Evolutionary conservation across 2,797 vertebrate species (phyloP).

Genomic region (Onychomys leucogaster): DNA sequence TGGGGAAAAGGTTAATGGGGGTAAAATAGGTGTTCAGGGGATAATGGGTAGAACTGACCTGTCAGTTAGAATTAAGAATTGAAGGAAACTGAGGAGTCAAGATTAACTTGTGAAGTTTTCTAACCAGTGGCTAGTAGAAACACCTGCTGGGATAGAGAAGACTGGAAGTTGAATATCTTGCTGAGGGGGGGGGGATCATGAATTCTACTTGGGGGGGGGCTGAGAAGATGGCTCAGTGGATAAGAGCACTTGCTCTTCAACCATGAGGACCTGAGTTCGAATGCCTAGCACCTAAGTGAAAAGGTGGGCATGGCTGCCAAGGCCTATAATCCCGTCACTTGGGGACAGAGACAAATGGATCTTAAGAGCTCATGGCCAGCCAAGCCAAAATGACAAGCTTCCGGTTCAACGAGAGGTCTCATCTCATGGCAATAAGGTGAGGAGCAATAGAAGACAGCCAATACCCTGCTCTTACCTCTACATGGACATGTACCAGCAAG

Average conservation of each 20-base stretch:
- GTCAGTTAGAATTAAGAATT: background rate
- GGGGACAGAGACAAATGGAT: background rate
- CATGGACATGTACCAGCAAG: background rate
- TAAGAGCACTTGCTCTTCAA: background rate
- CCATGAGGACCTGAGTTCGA: background rate
- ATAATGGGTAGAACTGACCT: background rate
- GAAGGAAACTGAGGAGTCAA: background rate
- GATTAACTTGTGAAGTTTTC: slow-evolving; percentile 2
- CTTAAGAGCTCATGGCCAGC: background rate
- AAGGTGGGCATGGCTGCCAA: background rate
- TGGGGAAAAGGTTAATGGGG: background rate
- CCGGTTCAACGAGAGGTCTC: background rate
- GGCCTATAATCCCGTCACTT: background rate
- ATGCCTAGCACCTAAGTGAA: background rate
- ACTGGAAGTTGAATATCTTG: background rate
- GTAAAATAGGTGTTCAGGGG: background rate
- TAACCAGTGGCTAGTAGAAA: background rate
- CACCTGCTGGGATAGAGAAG: background rate
- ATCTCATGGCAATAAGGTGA: background rate
- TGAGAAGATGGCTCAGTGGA: background rate
- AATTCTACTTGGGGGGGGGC: background rate
- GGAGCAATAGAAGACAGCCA: background rate
- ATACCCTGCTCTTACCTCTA: background rate
- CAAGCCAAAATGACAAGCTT: background rate
- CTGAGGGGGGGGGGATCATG: background rate